Evolutionary conservation across 1,140 invertebrate species (phyloP), one percentile per base, ranked within the genome.

Genomic region (Aphelenchoides fujianensis): DNA sequence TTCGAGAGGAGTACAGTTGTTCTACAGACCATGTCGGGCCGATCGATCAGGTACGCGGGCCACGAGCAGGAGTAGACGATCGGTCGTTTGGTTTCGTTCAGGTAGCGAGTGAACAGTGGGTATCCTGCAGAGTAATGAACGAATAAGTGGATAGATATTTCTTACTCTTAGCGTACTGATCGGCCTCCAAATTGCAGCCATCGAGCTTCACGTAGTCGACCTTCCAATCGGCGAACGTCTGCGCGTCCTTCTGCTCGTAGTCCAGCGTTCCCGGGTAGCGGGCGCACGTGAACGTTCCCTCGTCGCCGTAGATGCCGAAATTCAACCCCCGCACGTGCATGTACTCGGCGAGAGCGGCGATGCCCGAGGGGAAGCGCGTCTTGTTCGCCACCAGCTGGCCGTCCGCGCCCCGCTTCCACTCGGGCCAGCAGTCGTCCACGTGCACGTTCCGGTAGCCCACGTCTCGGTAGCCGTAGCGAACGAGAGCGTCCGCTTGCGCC

Each of bases 11-110:
- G 12, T 69, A 7, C 23, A 59, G 5, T 59, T 59, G 5, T 59
- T 59, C 55, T 59, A 32, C 12, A 59, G 12, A 31, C n/a, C 31
- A 68, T 9, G 68, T 12, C 12, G 3, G 7, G 12, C 7, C 27
- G 28, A n/a, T 72, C 59, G 52, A 69, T 30, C 87, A 94, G 66
- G 69, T 75, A 79, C 91, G 93, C 92, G 2, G 95, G 95, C 95
- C 95, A 97, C 85, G 92, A 94, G 86, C 95, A 98, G 0, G 93
- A 94, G 85, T 95, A 98, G 23, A 97, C 88, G 90, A 97, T 97
- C 19, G 90, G 88, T 61, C 91, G 88, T 12, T 93, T 92, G 30
- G 95, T 97, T 77, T 88, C 80, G 80, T 94, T 97, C 53, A 98
- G 86, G 73, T 91, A 89, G 36, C 88, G 89, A 7, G 92, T 92